Conservation (phyloP, 1,140 invertebrate genomes). For the Diploscapter pachys region DNA sequence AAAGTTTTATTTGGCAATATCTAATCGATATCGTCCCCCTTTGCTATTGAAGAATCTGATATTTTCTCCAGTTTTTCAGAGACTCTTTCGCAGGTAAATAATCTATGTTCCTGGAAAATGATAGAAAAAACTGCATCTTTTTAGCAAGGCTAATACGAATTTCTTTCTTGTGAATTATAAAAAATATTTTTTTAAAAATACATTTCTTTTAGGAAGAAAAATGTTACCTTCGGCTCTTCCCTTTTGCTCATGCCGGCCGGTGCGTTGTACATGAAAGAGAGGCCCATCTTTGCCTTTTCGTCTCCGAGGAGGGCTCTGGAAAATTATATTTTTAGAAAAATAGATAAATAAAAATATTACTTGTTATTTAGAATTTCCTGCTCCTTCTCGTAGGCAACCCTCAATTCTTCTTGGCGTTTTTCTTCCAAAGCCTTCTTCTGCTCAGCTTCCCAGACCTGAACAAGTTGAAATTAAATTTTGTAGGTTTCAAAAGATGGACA, state of each 20-base stretch:
- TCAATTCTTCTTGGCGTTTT: slow-evolving; percentile 93
- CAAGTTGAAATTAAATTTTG: slow-evolving; percentile 18
- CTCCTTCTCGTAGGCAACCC: slow-evolving; percentile 95
- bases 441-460: slow-evolving; percentile 98
- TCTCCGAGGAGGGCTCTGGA: slow-evolving; percentile 87
- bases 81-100: no score
- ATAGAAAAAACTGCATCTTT: neutral
- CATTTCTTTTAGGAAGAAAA: neutral
- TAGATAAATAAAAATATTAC: slow-evolving; percentile 62
- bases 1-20: no score
- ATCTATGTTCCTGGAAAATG: no score
- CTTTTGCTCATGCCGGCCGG: slow-evolving; percentile 74
- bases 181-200: neutral
- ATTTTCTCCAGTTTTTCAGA: no score
- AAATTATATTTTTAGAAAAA: slow-evolving; percentile 3
- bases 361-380: slow-evolving; percentile 97
- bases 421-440: slow-evolving; percentile 94
- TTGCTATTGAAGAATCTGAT: no score
- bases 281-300: slow-evolving; percentile 96
- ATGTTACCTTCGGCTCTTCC: slow-evolving; percentile 70
- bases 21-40: no score
- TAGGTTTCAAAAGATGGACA: slow-evolving; percentile 22
- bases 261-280: slow-evolving; percentile 99
- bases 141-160: neutral
- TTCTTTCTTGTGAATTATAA: neutral